Evolutionary conservation across 2,797 vertebrate genomes (phyloP), one percentile per base, ranked within the genome.

Genomic region (Melanogrammus aeglefinus): DNA sequence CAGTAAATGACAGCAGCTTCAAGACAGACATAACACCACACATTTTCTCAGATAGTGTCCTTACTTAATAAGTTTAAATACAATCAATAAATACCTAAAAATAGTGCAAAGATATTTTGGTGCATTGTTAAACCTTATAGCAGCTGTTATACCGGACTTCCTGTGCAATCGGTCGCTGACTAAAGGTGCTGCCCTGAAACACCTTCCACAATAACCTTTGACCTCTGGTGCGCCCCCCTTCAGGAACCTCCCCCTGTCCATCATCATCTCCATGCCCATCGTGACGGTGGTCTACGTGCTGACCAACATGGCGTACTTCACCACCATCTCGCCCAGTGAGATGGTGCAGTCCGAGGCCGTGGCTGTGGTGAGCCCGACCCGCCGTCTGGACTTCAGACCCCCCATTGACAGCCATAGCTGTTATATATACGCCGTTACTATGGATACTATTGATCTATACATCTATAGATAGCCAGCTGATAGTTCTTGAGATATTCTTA

Each of bases 241-340:
- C 83, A 99, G 97, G 88, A 99, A 99, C 92, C 92, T 99, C 81
- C 98, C 98, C 0, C 89, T 97, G 88, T 95, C 97, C 78, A 99
- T 99, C 90, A 98, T 99, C 84, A 99, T 99, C 88, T 99, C 98
- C 0, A 93, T 99, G 82, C 98, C 98, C 31, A 96, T 99, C 2
- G 98, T 99, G 81, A 99, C 98, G 0, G 75, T 98, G 85, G 97
- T 99, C 12, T 99, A 99, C 0, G 97, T 99, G 80, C 94, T 99
- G 76, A 99, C 98, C 51, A 99, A 99, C 92, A 76, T 99, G 93
- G 98, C 98, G 33, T 99, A 99, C 88, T 99, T 99, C 94, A 99
- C 97, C 29, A 99, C 97, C 0, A 94, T 99, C 78, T 92, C 95
- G 3, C 94, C 96, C 0, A 86, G 97, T 14, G 82, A 92, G 80